phyloP scores from a whole-genome alignment of 2,888 invertebrate species.

The Matsumyia berberina region DNA sequence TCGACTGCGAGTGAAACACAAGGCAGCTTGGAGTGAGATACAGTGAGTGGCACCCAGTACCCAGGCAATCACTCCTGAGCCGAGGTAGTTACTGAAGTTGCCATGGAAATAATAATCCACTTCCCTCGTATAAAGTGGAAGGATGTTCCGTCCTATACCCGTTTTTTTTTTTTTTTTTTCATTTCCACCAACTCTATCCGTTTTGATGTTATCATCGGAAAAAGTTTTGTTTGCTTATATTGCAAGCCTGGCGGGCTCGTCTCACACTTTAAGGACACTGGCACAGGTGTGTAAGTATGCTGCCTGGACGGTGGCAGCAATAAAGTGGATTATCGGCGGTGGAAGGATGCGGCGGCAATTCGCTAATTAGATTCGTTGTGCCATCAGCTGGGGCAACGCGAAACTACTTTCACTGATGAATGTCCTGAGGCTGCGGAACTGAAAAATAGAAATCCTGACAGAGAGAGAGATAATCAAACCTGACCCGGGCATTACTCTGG shows the following conservation, averaged over 20 bases:
- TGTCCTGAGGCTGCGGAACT: constrained; percentile 15
- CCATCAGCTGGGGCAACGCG: constrained; percentile 33
- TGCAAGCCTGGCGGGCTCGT: constrained; percentile 28
- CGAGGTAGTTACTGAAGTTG: constrained; percentile 45
- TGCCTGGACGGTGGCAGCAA: constrained; percentile 28
- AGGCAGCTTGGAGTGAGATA: too few species aligned
- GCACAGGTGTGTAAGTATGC: constrained; percentile 31
- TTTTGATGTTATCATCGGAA: constrained; percentile 53
- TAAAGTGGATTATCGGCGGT: constrained; percentile 44
- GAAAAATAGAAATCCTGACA: background rate
- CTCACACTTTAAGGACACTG: constrained; percentile 45
- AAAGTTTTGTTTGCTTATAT: constrained; percentile 65
- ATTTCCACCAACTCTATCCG: constrained; percentile 12
- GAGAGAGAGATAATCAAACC: constrained; percentile 17
- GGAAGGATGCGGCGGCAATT: constrained; percentile 37
- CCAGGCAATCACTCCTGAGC: constrained; percentile 49
- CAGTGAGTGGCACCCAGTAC: background rate
- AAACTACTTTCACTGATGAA: constrained; percentile 58
- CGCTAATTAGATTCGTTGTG: constrained; percentile 70
- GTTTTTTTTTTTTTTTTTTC: constrained; percentile 22
- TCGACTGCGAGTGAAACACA: constrained; percentile 21
- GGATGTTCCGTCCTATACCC: constrained; percentile 28
- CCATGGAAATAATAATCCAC: constrained; percentile 70
- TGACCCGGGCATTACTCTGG: background rate
- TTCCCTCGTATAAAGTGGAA: constrained; percentile 50